Evolutionary conservation across 2,888 invertebrate species (phyloP).

Genomic region (Chaitophorus viminalis): DNA sequence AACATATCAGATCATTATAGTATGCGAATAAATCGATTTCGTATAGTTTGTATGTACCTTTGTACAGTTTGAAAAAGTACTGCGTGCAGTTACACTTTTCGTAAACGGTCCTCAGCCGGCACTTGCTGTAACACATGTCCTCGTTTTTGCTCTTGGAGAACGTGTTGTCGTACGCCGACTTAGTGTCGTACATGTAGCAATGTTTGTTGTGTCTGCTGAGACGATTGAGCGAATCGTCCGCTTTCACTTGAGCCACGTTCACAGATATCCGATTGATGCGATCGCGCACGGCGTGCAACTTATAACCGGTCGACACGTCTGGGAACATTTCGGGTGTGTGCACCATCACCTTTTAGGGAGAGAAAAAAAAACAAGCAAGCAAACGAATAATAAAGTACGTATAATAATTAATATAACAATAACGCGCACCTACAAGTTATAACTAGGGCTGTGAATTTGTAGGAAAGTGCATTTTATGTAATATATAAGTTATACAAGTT

Average conservation of each 20-base stretch:
- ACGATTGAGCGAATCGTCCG: constrained; percentile 58
- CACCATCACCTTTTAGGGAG: constrained; percentile 57
- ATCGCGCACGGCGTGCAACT: constrained; percentile 37
- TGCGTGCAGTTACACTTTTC: constrained; percentile 60
- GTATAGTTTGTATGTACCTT: background rate
- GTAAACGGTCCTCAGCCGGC: constrained; percentile 46
- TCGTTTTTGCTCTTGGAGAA: constrained; percentile 10
- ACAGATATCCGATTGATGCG: constrained; percentile 61
- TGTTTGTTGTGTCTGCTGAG: constrained; percentile 6
- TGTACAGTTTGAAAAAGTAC: constrained; percentile 54
- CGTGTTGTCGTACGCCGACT: background rate
- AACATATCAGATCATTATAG: too few relatives aligned
- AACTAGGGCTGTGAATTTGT: too few relatives aligned
- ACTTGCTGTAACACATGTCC: constrained; percentile 57
- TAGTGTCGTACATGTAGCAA: constrained; percentile 50
- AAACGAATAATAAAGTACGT: too few relatives aligned
- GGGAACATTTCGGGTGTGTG: constrained; percentile 62
- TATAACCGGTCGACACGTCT: constrained; percentile 60
- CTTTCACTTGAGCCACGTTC: constrained; percentile 43
- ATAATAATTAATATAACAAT: too few relatives aligned
- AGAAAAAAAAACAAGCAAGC: too few relatives aligned
- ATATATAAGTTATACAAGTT: too few relatives aligned
- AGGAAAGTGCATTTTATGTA: too few relatives aligned
- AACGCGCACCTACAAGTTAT: too few relatives aligned
- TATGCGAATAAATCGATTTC: too few relatives aligned